phyloP scores from a whole-genome alignment of 2,797 vertebrate genomes.

The Cirrhinus mrigala region DNA sequence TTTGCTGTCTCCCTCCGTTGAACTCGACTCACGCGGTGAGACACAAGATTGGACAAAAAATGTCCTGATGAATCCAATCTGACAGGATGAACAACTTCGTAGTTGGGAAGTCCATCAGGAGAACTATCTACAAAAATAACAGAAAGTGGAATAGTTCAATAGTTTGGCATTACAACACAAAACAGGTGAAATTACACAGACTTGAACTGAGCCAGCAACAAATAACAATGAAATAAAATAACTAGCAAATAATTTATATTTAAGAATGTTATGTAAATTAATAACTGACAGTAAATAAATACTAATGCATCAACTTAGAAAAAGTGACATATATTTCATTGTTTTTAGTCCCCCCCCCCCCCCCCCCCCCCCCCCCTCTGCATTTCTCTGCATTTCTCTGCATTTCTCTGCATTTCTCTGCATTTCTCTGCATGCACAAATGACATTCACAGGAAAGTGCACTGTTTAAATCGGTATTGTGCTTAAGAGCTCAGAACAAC shows the following conservation, averaged over 20 bases:
- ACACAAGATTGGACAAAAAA: slow-evolving; percentile 90
- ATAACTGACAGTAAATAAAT: background rate
- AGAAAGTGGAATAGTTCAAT: background rate
- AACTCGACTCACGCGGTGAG: slow-evolving; percentile 79
- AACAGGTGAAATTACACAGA: background rate
- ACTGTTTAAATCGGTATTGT: background rate
- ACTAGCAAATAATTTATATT: background rate
- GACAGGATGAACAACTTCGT: slow-evolving; percentile 88
- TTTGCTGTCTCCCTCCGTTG: slow-evolving; percentile 79
- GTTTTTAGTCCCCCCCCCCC: background rate
- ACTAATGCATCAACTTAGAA: background rate
- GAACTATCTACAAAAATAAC: slow-evolving; percentile 64
- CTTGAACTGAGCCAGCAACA: too few relatives aligned
- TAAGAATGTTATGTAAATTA: background rate
- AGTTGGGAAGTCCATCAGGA: slow-evolving; percentile 67
- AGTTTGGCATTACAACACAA: background rate
- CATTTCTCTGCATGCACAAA: background rate
- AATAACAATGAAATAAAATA: background rate
- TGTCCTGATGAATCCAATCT: slow-evolving; percentile 87
- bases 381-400: too few relatives aligned
- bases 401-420: too few relatives aligned
- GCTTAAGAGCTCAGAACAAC: background rate
- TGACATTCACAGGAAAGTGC: background rate
- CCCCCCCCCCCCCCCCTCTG: too few relatives aligned
- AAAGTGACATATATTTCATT: background rate